Conservation (phyloP, 2,113 vertebrate genomes). For the Motacilla tschutschensis region DNA sequence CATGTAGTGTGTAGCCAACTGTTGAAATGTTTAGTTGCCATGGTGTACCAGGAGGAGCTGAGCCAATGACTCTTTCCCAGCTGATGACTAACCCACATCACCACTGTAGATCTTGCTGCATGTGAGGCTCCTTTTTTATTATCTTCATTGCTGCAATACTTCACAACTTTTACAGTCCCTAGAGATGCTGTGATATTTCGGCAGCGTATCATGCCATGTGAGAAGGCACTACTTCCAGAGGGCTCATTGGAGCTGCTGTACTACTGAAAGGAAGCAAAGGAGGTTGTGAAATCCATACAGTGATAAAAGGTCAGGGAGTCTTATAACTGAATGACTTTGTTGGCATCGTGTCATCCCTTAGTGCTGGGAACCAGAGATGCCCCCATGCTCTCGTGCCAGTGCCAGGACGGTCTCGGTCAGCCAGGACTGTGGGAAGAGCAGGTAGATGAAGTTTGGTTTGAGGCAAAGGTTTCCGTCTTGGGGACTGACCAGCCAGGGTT, state of each 20-base stretch:
- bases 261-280: conserved; percentile 71
- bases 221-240: conserved; percentile 67
- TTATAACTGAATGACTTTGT: not conserved
- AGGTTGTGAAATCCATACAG: conserved; percentile 41
- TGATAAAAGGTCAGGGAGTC: conserved; percentile 55
- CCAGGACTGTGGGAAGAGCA: not conserved
- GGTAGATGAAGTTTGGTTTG: conserved; percentile 41
- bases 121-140: conserved; percentile 59
- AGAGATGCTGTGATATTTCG: conserved; percentile 61
- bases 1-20: conserved; percentile 73
- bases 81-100: conserved; percentile 70
- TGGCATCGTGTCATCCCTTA: conserved; percentile 20
- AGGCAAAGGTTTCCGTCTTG: conserved; percentile 38
- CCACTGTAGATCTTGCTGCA: conserved; percentile 71
- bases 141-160: conserved; percentile 71
- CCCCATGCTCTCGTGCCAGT: not conserved
- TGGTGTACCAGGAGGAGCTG: conserved; percentile 72
- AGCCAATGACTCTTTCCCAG: conserved; percentile 69
- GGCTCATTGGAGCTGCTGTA: conserved; percentile 66
- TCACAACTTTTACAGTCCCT: conserved; percentile 63
- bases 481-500: conserved; percentile 58
- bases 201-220: conserved; percentile 44
- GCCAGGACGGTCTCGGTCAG: not conserved
- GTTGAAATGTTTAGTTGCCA: conserved; percentile 77
- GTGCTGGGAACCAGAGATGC: conserved; percentile 39